Evolutionary conservation across 2,888 invertebrate species (phyloP).

Genomic region (Caenorhabditis virilis): DNA sequence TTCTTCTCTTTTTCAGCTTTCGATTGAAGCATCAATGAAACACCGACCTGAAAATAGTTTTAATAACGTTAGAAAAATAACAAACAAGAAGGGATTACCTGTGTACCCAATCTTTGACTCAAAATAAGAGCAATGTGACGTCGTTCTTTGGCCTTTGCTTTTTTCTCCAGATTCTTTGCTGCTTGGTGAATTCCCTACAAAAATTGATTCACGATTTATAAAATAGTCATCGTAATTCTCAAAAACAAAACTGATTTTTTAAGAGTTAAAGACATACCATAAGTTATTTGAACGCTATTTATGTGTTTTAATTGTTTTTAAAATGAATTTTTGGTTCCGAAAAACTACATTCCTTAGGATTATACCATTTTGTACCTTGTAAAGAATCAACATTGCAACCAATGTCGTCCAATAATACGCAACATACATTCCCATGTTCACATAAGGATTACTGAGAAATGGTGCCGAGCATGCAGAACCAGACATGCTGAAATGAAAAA

Average conservation of each 20-base stretch:
- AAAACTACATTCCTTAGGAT: too few relatives aligned
- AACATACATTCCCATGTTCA: constrained; percentile 69
- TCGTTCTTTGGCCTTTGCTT: constrained; percentile 65
- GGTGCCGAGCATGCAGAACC: constrained; percentile 65
- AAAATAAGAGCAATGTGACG: constrained; percentile 64
- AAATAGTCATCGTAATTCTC: neutral
- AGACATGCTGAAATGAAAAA: constrained; percentile 43
- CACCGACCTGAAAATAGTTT: constrained; percentile 64
- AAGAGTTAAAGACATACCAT: too few relatives aligned
- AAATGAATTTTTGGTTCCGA: too few relatives aligned
- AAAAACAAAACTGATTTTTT: too few relatives aligned
- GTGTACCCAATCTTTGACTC: constrained; percentile 65
- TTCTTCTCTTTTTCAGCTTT: constrained; percentile 48
- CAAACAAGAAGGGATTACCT: constrained; percentile 52
- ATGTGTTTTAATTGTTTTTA: too few relatives aligned
- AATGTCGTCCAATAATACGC: constrained; percentile 68
- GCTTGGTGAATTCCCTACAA: constrained; percentile 67
- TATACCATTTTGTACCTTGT: constrained; percentile 51
- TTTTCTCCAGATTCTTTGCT: constrained; percentile 66
- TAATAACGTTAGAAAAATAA: neutral
- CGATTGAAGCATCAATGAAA: constrained; percentile 65
- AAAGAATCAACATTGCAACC: constrained; percentile 67
- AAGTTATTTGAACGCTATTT: too few relatives aligned
- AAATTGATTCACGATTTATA: constrained; percentile 1
- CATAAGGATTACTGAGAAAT: constrained; percentile 67